Base-by-base conservation (phyloP, 2,888 invertebrate genomes). In the Rhorus exstirpatorius region DNA sequence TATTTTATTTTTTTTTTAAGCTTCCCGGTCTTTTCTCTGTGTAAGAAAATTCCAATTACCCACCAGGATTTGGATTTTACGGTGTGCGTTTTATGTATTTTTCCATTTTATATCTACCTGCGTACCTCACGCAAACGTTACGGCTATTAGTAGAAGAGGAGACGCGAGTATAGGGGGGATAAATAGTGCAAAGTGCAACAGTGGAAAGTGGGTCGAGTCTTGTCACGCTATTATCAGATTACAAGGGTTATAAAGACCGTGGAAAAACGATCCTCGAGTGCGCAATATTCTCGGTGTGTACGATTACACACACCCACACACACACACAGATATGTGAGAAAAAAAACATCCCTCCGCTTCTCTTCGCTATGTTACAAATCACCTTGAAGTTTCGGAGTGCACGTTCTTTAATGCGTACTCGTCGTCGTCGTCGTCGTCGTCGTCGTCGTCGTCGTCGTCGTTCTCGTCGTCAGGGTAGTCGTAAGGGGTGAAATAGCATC, bases 181-280 rank as follows among this genome's bases (percentile, higher is more conserved):
- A 75, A 76, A 55, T 55, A 70, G 67, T 67, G 26, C 12, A 58
- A 58, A 79, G 67, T 61, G 76, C 70, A 61, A 68, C 51, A 76
- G 53, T 81, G 51, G 78, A 85, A 84, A 83, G 80, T 85, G 75
- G 85, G 85, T 80, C 85, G 76, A 74, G 79, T 82, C 77, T 80
- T 75, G 85, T 84, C 83, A 83, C 78, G 85, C 85, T 80, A 83
- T 85, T 84, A 85, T 83, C 83, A 85, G 83, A 85, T 85, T 84
- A 84, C 85, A 53, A 72, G 81, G 77, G 74, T 76, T 81, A 79
- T 71, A 82, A 84, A 83, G 75, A 61, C 67, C 19, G 71, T 44
- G 58, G 61, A 75, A 51, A 68, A 67, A 68, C 67, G 67, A 60
- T 49, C 21, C 38, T 24, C 21, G 44, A 44, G 55, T 21, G 44